Base-by-base conservation (phyloP, 64 coral and sea anemone species). In the Stichodactyla mertensii region DNA sequence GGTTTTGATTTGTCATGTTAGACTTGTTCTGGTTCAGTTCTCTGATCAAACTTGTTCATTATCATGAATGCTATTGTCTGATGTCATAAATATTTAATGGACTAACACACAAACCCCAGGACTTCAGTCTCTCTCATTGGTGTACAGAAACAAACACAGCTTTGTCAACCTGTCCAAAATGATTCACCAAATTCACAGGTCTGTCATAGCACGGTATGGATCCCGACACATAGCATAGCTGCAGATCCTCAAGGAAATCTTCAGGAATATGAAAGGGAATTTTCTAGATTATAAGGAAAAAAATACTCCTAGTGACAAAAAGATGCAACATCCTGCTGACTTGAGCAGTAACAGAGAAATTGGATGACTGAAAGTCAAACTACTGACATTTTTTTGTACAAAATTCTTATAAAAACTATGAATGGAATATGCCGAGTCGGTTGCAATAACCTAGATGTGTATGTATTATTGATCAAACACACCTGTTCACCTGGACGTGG, bases 41-140 rank as follows among this genome's bases (percentile, higher is more conserved):
- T 81, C 53, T 52, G 78, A 81, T 81, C 78, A 81, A 53, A 81
- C 78, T 55, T 28, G 69, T 74, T 55, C 78, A 52, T 81, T 19
- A 53, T 53, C 78, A 81, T 81, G 78, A 55, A 81, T 81, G 78
- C 53, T 51, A 81, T 81, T 81, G 52, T 81, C 52, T 81, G 78
- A 81, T 53, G 51, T 54, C 78, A 81, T 81, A 16, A 6, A 81
- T 10, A 16, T 14, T 81, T 81, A 19, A 81, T 81, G 51, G 4
- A 7, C 52, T 52, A 52, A 81, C 36, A 81, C 78, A 81, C 78
- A 81, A 81, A 81, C 78, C 78, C 78, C 36, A 53, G 51, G 53
- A 20, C 52, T 81, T 20, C 78, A 53, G 15, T 10, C 53, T 81
- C 78, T 55, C 78, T 81, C 51, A 81, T 81, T 81, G 78, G 78